Evolutionary conservation across 2,113 vertebrate genomes (phyloP), one percentile per base, ranked within the genome.

Genomic region (Nibea coibor): DNA sequence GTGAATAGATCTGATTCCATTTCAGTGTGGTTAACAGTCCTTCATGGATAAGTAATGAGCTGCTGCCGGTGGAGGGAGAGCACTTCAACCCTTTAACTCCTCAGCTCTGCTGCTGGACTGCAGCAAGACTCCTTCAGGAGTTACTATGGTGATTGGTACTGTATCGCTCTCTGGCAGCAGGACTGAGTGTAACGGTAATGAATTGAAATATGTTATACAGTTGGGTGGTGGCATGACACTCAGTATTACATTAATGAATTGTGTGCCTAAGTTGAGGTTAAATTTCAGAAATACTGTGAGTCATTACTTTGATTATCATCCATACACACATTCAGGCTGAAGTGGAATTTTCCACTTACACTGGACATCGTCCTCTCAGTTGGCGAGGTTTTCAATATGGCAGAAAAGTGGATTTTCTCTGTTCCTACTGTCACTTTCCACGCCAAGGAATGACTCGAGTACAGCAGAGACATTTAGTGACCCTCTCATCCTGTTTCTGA

Each of bases 31-130:
- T 91, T 91, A 92, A 91, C 93, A 90, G 90, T 87, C 84, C 88
- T 91, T 93, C 90, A 92, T 94, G 91, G 92, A 92, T 94, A 92
- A 91, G 87, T 93, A 92, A 94, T 91, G 88, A 91, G 91, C 83
- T 88, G 71, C 85, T 87, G 84, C 72, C 10, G 74, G 82, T 15
- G 63, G 77, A 81, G 66, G 67, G 63, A 87, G 83, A 87, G 77
- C 63, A 58, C 80, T 78, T 83, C 87, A 83, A 61, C 83, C 84
- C 88, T 80, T 81, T 83, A 82, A 86, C 80, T 88, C 79, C 64
- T 42, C 84, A 63, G 79, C 73, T 86, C 72, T 48, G 61, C 74
- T 82, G 72, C 77, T 57, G 75, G 74, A 80, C 85, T 79, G 80
- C 75, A 79, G 67, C 59, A 71, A 70, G 57, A 72, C 85, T 85